Conservation (phyloP, 30 jellyfish, hydroid and myxozoan species). For the Rhopilema esculentum region DNA sequence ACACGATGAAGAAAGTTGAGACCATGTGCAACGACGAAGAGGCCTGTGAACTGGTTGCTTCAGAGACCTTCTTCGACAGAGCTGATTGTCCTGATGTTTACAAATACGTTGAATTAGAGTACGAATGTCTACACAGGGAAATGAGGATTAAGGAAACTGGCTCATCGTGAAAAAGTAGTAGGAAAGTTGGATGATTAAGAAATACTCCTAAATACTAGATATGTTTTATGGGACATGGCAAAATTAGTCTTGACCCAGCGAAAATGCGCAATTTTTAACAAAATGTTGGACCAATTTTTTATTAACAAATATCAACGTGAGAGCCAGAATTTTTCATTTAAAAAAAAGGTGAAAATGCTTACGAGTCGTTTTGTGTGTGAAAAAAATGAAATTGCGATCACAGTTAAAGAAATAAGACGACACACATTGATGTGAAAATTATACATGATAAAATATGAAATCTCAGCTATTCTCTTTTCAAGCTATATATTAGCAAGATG, state of each 20-base stretch:
- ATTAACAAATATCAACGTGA: not conserved
- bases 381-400: not conserved
- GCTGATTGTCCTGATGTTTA: slow-evolving; percentile 96
- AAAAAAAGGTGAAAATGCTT: not conserved
- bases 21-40: slow-evolving; percentile 96
- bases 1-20: slow-evolving; percentile 93
- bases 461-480: no score
- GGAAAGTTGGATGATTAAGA: not conserved
- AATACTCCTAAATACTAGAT: no score
- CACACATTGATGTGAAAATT: not conserved
- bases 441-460: not conserved
- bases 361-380: not conserved
- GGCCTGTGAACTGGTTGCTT: slow-evolving; percentile 99
- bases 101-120: slow-evolving; percentile 88
- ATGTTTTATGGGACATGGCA: not conserved
- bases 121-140: slow-evolving; percentile 97
- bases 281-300: not conserved
- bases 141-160: slow-evolving; percentile 86
- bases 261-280: not conserved
- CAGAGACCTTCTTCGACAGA: slow-evolving; percentile 96
- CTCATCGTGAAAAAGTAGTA: not conserved
- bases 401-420: not conserved
- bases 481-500: not conserved
- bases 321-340: not conserved
- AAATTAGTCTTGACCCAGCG: not conserved